These are phyloP conservation scores for Creontiades dilutus DNA, from an alignment of 2,888 invertebrate genomes.

Conservation along the genomic window DNA sequence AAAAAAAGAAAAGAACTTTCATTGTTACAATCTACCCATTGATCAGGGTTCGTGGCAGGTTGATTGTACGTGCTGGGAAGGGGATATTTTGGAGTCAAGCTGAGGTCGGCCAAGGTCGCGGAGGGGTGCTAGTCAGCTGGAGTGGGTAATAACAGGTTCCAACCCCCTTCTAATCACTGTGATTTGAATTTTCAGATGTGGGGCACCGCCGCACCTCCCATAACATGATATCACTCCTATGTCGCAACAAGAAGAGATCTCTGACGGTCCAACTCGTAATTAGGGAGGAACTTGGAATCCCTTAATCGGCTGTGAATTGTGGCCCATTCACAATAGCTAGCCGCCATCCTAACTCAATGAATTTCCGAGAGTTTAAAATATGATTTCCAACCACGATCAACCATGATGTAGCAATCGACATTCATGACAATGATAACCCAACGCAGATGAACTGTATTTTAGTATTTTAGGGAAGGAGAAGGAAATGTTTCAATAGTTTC, in stretches of 20 bases:
- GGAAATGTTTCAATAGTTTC: too few species aligned
- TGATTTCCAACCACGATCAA: too few species aligned
- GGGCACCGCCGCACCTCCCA: constrained; percentile 64
- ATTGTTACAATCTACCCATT: neutral
- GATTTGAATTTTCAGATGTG: constrained; percentile 69
- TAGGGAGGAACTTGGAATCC: neutral
- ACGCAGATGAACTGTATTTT: too few species aligned
- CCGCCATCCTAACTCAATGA: too few species aligned
- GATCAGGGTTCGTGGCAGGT: neutral
- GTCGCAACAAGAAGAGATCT: constrained; percentile 46
- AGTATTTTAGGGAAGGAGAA: too few species aligned
- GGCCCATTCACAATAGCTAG: neutral
- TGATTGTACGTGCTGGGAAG: neutral
- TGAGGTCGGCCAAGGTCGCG: neutral
- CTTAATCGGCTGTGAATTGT: neutral
- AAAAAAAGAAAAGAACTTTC: neutral
- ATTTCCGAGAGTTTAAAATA: too few species aligned
- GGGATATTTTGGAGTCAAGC: neutral
- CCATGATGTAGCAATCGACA: too few species aligned
- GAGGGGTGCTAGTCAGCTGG: constrained; percentile 4
- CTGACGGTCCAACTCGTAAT: neutral
- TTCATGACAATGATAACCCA: too few species aligned
- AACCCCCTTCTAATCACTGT: constrained; percentile 68
- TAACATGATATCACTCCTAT: constrained; percentile 66
- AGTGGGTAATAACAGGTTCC: constrained; percentile 65